Evolutionary conservation across 2,888 invertebrate species (phyloP).

Genomic region (Phengaris arion): DNA sequence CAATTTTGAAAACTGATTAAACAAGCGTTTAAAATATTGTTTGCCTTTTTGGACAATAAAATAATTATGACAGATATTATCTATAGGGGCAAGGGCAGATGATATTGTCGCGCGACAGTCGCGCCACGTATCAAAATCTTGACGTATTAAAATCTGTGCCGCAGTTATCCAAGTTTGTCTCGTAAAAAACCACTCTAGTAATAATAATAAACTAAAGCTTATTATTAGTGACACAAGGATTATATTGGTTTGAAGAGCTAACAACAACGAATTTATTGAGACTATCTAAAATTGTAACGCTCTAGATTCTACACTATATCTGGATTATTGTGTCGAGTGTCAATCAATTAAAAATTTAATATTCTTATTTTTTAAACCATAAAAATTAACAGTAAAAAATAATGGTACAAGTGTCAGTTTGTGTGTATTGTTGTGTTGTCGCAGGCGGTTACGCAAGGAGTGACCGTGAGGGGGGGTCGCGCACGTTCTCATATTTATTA

Average conservation of each 20-base stretch:
- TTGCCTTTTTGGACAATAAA: not conserved
- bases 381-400: slow-evolving; percentile 32
- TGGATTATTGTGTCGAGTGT: not conserved
- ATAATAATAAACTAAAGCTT: not conserved
- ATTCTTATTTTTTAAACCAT: too few species aligned
- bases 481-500: slow-evolving; percentile 77
- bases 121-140: not conserved
- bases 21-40: slow-evolving; percentile 46
- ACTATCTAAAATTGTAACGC: not conserved
- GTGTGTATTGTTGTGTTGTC: slow-evolving; percentile 68
- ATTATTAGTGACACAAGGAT: not conserved
- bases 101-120: not conserved
- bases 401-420: slow-evolving; percentile 39
- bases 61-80: not conserved
- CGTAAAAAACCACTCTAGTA: not conserved
- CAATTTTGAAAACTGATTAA: slow-evolving; percentile 69
- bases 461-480: slow-evolving; percentile 76
- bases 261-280: not conserved
- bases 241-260: not conserved
- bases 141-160: not conserved
- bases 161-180: not conserved
- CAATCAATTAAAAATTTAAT: too few species aligned
- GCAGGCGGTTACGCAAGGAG: slow-evolving; percentile 65
- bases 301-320: not conserved
- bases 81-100: not conserved